Percentiles rank a stretch among this genome's conserved stretches.
phyloP scores from a whole-genome alignment of 2,888 invertebrate species.

The Pristionchus maxplancki region DNA sequence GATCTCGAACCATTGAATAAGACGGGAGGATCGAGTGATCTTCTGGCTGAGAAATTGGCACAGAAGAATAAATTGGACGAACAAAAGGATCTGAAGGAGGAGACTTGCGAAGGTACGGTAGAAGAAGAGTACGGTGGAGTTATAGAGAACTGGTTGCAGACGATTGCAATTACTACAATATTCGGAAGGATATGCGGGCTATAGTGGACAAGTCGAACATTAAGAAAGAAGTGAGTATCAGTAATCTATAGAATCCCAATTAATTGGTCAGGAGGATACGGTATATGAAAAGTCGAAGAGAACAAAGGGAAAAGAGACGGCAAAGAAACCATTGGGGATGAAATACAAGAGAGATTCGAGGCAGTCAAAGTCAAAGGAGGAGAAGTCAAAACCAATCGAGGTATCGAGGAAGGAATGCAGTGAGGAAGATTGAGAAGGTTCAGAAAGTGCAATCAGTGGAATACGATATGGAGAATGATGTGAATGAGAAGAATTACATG shows the following conservation, averaged over 20 bases:
- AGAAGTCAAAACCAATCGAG: not conserved
- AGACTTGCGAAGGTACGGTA: slow-evolving; percentile 19
- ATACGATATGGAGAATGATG: slow-evolving; percentile 15
- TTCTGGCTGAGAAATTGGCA: slow-evolving; percentile 8
- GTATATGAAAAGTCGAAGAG: not conserved
- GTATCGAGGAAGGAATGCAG: not conserved
- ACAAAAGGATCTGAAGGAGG: not conserved
- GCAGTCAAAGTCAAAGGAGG: not conserved
- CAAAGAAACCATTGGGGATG: not conserved
- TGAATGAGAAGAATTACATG: slow-evolving; percentile 52
- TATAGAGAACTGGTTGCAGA: not conserved
- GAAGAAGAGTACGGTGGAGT: not conserved
- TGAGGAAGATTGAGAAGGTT: not conserved
- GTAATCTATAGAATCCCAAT: not conserved
- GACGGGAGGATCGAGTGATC: slow-evolving; percentile 37
- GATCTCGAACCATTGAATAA: slow-evolving; percentile 9
- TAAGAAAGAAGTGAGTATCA: slow-evolving; percentile 24
- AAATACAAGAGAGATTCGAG: slow-evolving; percentile 27
- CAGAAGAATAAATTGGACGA: slow-evolving; percentile 38
- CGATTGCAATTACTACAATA: slow-evolving; percentile 29
- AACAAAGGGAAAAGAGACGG: not conserved
- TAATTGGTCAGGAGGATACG: slow-evolving; percentile 7
- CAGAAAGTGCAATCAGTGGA: slow-evolving; percentile 6
- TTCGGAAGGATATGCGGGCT: slow-evolving; percentile 25
- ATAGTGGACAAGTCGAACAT: not conserved